Base-by-base conservation (phyloP, 2,888 invertebrate genomes). In the Rhingia campestris region DNA sequence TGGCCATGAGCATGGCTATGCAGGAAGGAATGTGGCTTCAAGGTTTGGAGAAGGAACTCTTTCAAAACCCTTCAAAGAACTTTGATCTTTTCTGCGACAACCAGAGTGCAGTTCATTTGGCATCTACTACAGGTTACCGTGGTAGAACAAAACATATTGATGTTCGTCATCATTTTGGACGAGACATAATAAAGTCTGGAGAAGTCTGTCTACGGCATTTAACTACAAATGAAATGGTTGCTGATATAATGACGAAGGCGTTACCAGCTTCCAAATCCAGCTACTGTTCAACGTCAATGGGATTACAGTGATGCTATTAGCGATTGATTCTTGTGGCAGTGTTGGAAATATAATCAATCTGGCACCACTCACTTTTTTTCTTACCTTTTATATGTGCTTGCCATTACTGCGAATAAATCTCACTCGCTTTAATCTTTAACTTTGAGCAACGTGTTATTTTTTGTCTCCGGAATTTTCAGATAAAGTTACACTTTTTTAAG, bases 131-230 rank as follows among this genome's bases (percentile, higher is more conserved):
- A n/a, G 37, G 30, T 10, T 49, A 49, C 22, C 49, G 49, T 41
- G 30, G 41, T 33, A 39, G 51, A 53, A 53, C 53, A 4, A 51
- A 66, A 39, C 66, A 66, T 12, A 66, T 66, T 32, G 66, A 66
- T 41, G 53, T 33, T n/a, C 10, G 53, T 0, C 41, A 53, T 41
- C 12, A 66, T 53, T 66, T 66, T 9, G 12, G 53, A 30, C 63
- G 49, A 7, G n/a, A 63, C 35, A n/a, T 30, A 9, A 37, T 63
- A 10, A 39, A 64, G 22, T 33, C 47, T 10, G 30, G 39, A n/a
- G n/a, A 30, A 12, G 32, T 53, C 10, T 41, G 12, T 4, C 22
- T 66, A 33, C 4, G 4, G 7, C 33, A 66, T 32, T 30, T 63
- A 32, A 10, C 12, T n/a, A 37, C 37, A 1, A 35, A 47, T 12